These are phyloP conservation scores for Acrobasis consociella DNA, from an alignment of 2,888 invertebrate genomes.

Conservation along the genomic window DNA sequence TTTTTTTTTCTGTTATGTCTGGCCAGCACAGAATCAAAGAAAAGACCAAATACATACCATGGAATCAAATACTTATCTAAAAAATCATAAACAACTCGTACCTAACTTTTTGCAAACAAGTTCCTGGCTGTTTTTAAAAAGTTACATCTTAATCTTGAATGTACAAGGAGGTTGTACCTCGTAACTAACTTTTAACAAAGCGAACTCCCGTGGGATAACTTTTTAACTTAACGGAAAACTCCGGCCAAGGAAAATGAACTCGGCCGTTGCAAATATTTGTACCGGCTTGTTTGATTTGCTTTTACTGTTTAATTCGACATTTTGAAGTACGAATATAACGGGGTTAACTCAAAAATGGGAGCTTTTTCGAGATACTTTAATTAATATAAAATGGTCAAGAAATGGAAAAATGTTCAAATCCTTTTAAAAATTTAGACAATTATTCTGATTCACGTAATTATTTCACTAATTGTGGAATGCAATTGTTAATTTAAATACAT, in stretches of 20 bases:
- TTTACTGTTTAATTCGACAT: neutral
- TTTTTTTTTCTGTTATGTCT: too few relatives aligned
- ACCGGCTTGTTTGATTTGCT: neutral
- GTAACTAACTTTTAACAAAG: slow-evolving; percentile 10
- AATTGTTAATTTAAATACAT: too few relatives aligned
- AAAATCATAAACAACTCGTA: neutral
- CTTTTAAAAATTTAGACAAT: too few relatives aligned
- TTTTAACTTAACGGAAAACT: slow-evolving; percentile 13
- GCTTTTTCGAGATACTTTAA: too few relatives aligned
- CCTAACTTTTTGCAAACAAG: slow-evolving; percentile 34
- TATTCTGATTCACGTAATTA: too few relatives aligned
- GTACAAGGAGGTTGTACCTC: neutral
- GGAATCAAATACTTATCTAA: neutral
- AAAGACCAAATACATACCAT: too few relatives aligned
- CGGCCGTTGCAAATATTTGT: slow-evolving; percentile 7
- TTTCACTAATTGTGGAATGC: too few relatives aligned
- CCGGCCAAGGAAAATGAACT: slow-evolving; percentile 1
- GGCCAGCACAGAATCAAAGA: too few relatives aligned
- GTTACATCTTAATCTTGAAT: slow-evolving; percentile 24
- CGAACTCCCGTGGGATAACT: slow-evolving; percentile 9
- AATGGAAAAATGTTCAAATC: too few relatives aligned
- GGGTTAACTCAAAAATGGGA: too few relatives aligned
- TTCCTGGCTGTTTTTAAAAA: slow-evolving; percentile 30
- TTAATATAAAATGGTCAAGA: too few relatives aligned
- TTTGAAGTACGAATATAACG: too few relatives aligned